Percentiles rank a stretch among this genome's conserved stretches.
Conservation (phyloP, 2,797 vertebrate species). For the Paguma larvata region DNA sequence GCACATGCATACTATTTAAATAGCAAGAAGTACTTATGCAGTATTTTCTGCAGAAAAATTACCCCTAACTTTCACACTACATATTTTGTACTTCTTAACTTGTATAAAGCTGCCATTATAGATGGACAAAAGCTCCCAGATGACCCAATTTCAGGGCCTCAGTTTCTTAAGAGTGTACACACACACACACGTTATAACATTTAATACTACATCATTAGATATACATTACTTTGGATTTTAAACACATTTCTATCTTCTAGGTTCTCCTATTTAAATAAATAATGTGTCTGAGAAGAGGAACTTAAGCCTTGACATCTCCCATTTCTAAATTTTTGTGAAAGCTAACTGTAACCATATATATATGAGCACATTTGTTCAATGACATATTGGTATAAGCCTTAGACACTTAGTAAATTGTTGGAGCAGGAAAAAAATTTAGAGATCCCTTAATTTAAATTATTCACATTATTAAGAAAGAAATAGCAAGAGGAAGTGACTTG, state of each 20-base stretch:
- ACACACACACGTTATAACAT: not conserved
- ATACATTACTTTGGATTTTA: not conserved
- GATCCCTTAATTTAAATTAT: not conserved
- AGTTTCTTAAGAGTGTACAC: not conserved
- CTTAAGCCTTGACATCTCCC: not conserved
- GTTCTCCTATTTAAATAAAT: constrained; percentile 42
- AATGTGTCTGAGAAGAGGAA: not conserved
- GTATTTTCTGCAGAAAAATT: not conserved
- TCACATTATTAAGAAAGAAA: not conserved
- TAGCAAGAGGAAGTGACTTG: not conserved
- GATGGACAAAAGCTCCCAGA: not conserved
- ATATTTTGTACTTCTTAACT: not conserved
- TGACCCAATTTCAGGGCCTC: not conserved
- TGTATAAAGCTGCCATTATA: not conserved
- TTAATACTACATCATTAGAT: not conserved
- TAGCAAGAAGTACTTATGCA: not conserved
- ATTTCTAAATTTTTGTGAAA: constrained; percentile 21
- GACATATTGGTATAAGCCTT: not conserved
- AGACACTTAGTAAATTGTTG: not conserved
- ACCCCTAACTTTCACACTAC: not conserved
- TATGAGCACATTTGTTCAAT: not conserved
- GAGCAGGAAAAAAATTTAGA: not conserved
- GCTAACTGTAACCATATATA: not conserved
- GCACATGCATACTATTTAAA: not conserved
- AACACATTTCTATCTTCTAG: not conserved